Conservation (phyloP, 2,888 invertebrate genomes). For the Patella depressa region DNA sequence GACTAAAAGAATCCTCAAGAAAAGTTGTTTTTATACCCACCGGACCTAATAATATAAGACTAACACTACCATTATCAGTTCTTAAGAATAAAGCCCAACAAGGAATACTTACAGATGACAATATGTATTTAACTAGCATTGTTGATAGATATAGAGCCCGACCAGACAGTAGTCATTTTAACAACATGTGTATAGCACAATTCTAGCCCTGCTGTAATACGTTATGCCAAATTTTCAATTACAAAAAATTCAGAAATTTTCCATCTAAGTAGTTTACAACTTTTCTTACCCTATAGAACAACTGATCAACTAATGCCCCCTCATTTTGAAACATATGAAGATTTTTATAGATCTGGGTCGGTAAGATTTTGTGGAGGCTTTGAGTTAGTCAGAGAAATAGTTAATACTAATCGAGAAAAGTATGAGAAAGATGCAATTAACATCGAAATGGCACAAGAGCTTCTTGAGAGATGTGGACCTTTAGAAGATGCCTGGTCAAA, state of each 20-base stretch:
- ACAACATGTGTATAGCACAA: conserved; percentile 16
- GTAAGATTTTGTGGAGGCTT: not conserved
- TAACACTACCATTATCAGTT: not conserved
- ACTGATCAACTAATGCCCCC: not conserved
- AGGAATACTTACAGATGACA: not conserved
- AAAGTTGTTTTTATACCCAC: conserved; percentile 32
- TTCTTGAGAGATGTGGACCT: conserved; percentile 37
- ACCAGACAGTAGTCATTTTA: not conserved
- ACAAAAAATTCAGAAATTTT: conserved; percentile 7
- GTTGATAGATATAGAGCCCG: conserved; percentile 13
- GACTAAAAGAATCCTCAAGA: conserved; percentile 28
- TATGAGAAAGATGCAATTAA: conserved; percentile 28
- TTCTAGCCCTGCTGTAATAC: conserved; percentile 1
- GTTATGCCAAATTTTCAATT: not conserved
- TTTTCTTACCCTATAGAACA: conserved; percentile 9
- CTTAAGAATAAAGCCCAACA: not conserved
- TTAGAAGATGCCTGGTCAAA: conserved; percentile 19
- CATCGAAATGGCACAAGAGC: conserved; percentile 11
- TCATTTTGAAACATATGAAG: not conserved
- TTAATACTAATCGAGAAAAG: not conserved
- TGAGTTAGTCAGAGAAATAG: not conserved
- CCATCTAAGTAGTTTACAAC: conserved; percentile 8
- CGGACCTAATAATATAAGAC: conserved; percentile 19
- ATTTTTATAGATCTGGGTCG: not conserved
- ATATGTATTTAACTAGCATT: conserved; percentile 19